phyloP scores from a whole-genome alignment of 2,888 invertebrate genomes.

The Alentia gelatinosa region DNA sequence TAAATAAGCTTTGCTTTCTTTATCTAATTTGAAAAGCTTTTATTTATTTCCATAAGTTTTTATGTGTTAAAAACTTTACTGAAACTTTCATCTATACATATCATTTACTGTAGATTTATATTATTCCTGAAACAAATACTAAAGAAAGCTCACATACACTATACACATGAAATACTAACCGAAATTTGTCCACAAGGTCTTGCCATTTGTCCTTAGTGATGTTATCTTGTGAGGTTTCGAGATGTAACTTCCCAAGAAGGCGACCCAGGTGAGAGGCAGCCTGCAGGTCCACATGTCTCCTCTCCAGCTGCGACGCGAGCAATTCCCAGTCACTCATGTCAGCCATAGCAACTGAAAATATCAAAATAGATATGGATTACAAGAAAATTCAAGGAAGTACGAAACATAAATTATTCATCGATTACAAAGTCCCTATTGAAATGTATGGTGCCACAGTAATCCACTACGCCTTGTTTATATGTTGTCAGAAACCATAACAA shows the following conservation, averaged over 20 bases:
- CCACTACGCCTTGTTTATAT: no score
- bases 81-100: no score
- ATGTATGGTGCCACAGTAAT: no score
- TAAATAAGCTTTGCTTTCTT: no score
- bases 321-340: slow-evolving; percentile 25
- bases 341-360: neutral
- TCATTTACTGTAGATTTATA: neutral
- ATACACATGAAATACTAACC: neutral
- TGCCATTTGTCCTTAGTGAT: neutral
- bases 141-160: neutral
- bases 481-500: no score
- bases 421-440: no score
- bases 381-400: no score
- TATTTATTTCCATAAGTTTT: no score
- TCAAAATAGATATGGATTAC: neutral
- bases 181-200: neutral
- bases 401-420: no score
- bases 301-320: neutral
- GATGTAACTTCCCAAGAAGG: neutral
- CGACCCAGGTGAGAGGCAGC: neutral
- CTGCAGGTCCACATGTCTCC: neutral
- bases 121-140: neutral
- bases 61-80: no score
- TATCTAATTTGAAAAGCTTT: no score
- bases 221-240: neutral